A percentile compares a stretch with the other conserved stretches of the same genome.
phyloP scores from a whole-genome alignment of 2,113 vertebrate species.

The Neogobius melanostomus region DNA sequence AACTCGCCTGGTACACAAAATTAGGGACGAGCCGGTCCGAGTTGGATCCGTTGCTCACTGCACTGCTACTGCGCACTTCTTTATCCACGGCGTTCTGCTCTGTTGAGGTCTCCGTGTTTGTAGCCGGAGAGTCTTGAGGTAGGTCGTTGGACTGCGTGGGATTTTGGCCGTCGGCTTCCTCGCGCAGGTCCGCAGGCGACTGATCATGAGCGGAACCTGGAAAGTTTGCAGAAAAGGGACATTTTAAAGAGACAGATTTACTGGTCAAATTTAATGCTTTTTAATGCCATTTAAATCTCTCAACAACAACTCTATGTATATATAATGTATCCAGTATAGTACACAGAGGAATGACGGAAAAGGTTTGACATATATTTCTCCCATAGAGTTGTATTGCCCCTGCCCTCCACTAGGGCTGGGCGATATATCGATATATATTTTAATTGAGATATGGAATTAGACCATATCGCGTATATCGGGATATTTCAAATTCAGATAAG shows the following conservation, averaged over 20 bases:
- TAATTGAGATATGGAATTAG: no score
- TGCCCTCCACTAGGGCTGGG: no score
- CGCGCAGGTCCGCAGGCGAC: slow-evolving; percentile 80
- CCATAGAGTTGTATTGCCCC: no score
- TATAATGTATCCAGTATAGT: no score
- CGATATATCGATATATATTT: no score
- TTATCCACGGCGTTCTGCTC: slow-evolving; percentile 65
- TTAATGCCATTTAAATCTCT: no score
- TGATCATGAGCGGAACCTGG: slow-evolving; percentile 88
- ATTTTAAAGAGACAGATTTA: not conserved
- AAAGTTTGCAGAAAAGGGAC: not conserved
- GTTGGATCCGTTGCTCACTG: not conserved
- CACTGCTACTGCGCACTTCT: slow-evolving; percentile 7
- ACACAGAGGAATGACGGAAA: no score
- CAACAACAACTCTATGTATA: no score
- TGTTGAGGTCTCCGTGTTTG: slow-evolving; percentile 61
- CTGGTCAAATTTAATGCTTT: no score
- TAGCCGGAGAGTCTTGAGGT: slow-evolving; percentile 77
- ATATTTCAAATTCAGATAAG: no score
- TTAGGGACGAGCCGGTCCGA: slow-evolving; percentile 22
- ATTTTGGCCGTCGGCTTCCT: slow-evolving; percentile 66
- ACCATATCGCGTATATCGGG: no score
- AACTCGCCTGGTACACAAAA: slow-evolving; percentile 28
- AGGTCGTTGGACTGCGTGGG: slow-evolving; percentile 57
- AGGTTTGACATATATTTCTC: no score